A percentile compares a stretch with the other conserved stretches of the same genome.
Evolutionary conservation across 1,140 invertebrate species (phyloP).

Genomic region (Mizuhopecten yessoensis): DNA sequence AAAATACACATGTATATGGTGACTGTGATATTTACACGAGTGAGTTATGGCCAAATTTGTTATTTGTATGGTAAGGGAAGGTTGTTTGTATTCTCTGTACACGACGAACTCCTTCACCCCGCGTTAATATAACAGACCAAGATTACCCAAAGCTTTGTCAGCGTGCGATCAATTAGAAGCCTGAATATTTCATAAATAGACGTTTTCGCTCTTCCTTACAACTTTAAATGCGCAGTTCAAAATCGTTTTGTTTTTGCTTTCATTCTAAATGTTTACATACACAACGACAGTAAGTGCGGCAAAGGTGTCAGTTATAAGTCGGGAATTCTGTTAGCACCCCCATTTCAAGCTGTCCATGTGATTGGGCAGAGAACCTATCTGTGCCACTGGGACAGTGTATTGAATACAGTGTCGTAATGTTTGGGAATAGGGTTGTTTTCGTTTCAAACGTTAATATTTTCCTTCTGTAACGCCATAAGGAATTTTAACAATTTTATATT

Average conservation of each 20-base stretch:
- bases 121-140: background rate
- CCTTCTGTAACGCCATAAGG: background rate
- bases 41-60: constrained; percentile 39
- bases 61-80: constrained; percentile 33
- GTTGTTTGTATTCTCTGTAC: background rate
- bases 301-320: too few species aligned
- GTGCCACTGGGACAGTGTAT: background rate
- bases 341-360: background rate
- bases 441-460: background rate
- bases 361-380: background rate
- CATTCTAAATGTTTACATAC: background rate
- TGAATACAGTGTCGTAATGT: background rate
- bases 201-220: background rate
- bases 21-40: constrained; percentile 26
- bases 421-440: background rate
- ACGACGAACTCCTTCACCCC: constrained; percentile 3
- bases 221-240: background rate
- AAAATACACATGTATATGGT: constrained; percentile 30
- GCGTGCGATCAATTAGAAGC: background rate
- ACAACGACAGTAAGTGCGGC: too few species aligned
- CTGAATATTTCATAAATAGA: background rate
- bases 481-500: background rate
- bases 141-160: background rate
- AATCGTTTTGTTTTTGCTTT: background rate
- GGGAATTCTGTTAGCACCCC: too few species aligned